Percentiles rank a stretch among this genome's conserved stretches.
These are phyloP conservation scores for Dasypus novemcinctus DNA, from an alignment of 2,113 vertebrate species.

Conservation along the genomic window DNA sequence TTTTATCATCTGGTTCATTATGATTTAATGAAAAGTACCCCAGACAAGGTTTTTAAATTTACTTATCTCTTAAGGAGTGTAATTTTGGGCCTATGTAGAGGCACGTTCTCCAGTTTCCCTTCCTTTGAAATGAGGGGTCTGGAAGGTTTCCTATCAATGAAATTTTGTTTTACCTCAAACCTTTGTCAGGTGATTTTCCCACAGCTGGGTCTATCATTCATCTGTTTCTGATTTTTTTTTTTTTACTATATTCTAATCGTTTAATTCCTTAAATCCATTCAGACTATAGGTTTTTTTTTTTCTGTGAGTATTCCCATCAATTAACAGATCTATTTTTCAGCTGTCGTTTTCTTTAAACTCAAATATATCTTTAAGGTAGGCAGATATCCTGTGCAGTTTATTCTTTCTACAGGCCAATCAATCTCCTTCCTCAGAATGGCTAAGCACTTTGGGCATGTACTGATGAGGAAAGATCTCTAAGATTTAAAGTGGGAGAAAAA, in stretches of 20 bases:
- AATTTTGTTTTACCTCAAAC: neutral
- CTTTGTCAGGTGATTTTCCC: neutral
- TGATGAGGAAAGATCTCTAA: neutral
- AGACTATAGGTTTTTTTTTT: neutral
- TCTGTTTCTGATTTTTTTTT: neutral
- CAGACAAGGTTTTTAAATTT: neutral
- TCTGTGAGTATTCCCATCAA: neutral
- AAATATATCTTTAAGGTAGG: neutral
- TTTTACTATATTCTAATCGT: neutral
- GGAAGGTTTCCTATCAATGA: neutral
- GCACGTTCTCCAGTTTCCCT: neutral
- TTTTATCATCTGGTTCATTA: neutral
- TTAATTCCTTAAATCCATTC: neutral
- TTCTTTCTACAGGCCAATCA: neutral
- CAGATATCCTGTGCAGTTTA: neutral
- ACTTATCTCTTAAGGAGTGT: neutral
- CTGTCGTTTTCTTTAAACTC: constrained; percentile 29
- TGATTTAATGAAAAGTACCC: neutral
- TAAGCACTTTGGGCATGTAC: neutral
- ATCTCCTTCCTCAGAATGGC: neutral
- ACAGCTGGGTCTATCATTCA: neutral
- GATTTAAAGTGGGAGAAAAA: neutral
- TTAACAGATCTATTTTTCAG: neutral
- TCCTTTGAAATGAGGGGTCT: neutral
- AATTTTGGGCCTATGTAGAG: neutral